Evolutionary conservation across 1,140 invertebrate genomes (phyloP).

Genomic region (Drosophila nebulosa): DNA sequence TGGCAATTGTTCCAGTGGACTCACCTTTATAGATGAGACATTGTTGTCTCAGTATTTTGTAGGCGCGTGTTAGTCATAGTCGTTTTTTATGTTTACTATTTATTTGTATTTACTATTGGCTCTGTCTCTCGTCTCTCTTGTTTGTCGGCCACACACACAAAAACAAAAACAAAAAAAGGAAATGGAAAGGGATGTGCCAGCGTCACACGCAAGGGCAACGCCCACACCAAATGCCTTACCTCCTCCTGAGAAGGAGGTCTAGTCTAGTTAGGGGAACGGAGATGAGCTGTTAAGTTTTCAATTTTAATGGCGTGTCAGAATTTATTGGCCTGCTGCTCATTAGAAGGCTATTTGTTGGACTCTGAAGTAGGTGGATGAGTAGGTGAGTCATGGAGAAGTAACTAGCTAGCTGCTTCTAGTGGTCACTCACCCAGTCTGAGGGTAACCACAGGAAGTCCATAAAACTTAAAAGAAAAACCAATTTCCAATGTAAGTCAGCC

Average conservation of each 20-base stretch:
- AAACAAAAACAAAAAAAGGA: background rate
- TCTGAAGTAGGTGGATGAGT: slow-evolving; percentile 1
- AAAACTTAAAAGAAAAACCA: slow-evolving; percentile 25
- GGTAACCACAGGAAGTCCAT: slow-evolving; percentile 65
- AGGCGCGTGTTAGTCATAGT: slow-evolving; percentile 72
- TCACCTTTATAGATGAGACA: background rate
- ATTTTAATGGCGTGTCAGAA: slow-evolving; percentile 73
- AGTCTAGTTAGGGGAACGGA: background rate
- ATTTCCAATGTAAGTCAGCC: slow-evolving; percentile 65
- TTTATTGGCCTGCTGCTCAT: slow-evolving; percentile 67
- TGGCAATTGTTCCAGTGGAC: background rate
- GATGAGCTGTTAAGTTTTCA: slow-evolving; percentile 31
- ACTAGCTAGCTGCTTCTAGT: slow-evolving; percentile 35
- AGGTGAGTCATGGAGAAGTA: slow-evolving; percentile 59
- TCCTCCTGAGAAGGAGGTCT: too few species aligned
- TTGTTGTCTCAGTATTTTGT: slow-evolving; percentile 10
- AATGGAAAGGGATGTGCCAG: background rate
- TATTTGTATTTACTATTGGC: slow-evolving; percentile 58
- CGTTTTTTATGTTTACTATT: slow-evolving; percentile 56
- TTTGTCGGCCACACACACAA: slow-evolving; percentile 21
- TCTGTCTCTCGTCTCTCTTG: slow-evolving; percentile 38
- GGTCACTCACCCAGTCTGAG: slow-evolving; percentile 40
- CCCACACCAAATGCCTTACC: background rate
- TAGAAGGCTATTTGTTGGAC: slow-evolving; percentile 25
- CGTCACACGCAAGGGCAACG: slow-evolving; percentile 35